Conservation (phyloP, 92 coral and sea anemone species). For the Umimayanthus chanpuru region DNA sequence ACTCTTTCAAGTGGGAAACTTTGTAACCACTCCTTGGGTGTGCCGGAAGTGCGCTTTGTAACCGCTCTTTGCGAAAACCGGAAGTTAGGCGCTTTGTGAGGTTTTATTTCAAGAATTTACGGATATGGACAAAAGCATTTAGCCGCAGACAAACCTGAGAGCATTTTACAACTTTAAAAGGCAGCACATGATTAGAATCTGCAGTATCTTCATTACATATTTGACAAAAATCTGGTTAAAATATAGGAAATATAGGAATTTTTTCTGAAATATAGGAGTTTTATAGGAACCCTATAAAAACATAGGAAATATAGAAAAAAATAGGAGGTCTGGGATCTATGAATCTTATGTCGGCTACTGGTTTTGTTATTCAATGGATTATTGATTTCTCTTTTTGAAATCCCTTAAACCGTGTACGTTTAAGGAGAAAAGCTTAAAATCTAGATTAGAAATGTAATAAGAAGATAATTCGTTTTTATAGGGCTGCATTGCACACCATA, state of each 20-base stretch:
- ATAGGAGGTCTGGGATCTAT: conserved; percentile 34
- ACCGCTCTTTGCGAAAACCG: conserved; percentile 17
- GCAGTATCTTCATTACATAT: conserved; percentile 26
- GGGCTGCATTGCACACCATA: too few species aligned
- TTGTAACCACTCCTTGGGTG: conserved; percentile 23
- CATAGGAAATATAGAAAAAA: conserved; percentile 26
- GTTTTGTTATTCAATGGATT: too few species aligned
- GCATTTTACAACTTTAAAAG: conserved; percentile 13
- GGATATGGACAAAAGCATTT: conserved; percentile 20
- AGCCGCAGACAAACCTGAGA: conserved; percentile 25
- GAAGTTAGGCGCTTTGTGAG: conserved; percentile 12
- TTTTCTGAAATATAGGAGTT: conserved; percentile 26
- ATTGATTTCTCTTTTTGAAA: too few species aligned
- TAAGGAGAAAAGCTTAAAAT: too few species aligned
- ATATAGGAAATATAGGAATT: conserved; percentile 25
- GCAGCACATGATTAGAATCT: conserved; percentile 31
- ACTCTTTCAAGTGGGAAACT: conserved; percentile 14
- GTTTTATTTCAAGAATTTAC: conserved; percentile 8
- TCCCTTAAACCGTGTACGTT: too few species aligned
- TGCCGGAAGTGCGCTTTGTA: conserved; percentile 27
- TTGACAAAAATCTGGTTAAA: conserved; percentile 23
- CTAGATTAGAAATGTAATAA: too few species aligned
- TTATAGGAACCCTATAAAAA: conserved; percentile 27
- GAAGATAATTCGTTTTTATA: too few species aligned
- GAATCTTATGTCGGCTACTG: background rate